A percentile compares a stretch with the other conserved stretches of the same genome.
Conservation (phyloP, 1,140 invertebrate genomes). For the Drosophila lini region DNA sequence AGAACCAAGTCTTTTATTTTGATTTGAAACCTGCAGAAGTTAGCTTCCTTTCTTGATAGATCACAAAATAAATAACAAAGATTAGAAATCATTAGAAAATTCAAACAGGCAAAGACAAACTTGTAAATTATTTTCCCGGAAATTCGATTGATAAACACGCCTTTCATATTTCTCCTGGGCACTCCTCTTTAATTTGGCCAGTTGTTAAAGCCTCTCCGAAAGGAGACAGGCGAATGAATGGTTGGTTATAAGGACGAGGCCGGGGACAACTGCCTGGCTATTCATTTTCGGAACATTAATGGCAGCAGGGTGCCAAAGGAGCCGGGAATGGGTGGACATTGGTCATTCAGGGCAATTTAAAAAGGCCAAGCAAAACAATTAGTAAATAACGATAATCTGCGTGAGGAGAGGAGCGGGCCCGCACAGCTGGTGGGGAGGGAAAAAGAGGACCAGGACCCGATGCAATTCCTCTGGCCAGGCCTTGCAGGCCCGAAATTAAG, state of each 20-base stretch:
- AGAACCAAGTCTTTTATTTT: too few relatives aligned
- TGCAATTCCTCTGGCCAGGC: slow-evolving; percentile 30
- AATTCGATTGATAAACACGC: not conserved
- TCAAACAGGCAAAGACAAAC: too few relatives aligned
- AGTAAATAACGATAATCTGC: slow-evolving; percentile 62
- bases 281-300: slow-evolving; percentile 63
- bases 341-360: slow-evolving; percentile 53
- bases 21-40: too few relatives aligned
- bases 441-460: slow-evolving; percentile 19
- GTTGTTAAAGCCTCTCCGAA: slow-evolving; percentile 2
- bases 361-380: slow-evolving; percentile 61
- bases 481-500: slow-evolving; percentile 17
- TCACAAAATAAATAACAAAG: too few relatives aligned
- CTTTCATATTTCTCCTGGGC: not conserved
- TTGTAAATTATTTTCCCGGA: not conserved
- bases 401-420: slow-evolving; percentile 23
- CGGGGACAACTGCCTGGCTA: slow-evolving; percentile 30
- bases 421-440: not conserved
- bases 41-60: too few relatives aligned
- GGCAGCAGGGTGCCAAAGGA: slow-evolving; percentile 50
- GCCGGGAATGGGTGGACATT: slow-evolving; percentile 34
- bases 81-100: too few relatives aligned
- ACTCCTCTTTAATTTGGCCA: slow-evolving; percentile 7
- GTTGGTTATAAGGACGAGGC: too few relatives aligned
- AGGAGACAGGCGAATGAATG: not conserved